These are phyloP conservation scores for Xenopus laevis DNA, from an alignment of 2,113 vertebrate species.

Conservation along the genomic window DNA sequence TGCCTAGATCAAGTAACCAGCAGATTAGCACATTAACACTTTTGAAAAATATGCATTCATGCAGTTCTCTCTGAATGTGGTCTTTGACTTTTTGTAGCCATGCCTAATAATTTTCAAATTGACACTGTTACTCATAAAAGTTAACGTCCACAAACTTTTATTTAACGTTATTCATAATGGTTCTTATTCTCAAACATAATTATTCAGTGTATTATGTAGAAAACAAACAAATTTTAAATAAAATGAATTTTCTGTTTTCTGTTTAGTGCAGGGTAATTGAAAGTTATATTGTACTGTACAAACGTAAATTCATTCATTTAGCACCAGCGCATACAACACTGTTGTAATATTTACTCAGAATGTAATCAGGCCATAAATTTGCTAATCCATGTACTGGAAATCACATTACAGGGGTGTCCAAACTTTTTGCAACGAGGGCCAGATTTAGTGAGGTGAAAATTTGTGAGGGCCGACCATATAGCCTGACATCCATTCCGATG, in stretches of 20 bases:
- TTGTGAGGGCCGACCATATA: too few species aligned
- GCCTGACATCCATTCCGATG: too few species aligned
- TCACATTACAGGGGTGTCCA: too few species aligned
- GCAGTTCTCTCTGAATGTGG: constrained; percentile 71
- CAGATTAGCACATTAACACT: constrained; percentile 97
- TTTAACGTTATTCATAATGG: not conserved
- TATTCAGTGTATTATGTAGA: not conserved
- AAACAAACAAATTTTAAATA: not conserved
- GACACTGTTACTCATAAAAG: constrained; percentile 53
- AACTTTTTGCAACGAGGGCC: too few species aligned
- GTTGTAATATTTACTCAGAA: too few species aligned
- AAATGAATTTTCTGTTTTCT: not conserved
- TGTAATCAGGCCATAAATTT: too few species aligned
- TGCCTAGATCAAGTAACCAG: constrained; percentile 89
- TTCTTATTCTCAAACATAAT: not conserved
- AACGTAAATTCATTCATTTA: not conserved
- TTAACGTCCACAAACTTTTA: constrained; percentile 38
- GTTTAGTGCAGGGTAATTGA: not conserved
- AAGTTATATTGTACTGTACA: not conserved
- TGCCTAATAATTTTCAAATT: constrained; percentile 66
- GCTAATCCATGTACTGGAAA: too few species aligned
- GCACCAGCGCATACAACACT: not conserved
- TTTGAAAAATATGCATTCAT: constrained; percentile 64
- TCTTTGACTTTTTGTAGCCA: constrained; percentile 70
- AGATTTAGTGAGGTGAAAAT: too few species aligned